Conservation (phyloP, 2,888 invertebrate genomes). For the Sycophila texana region DNA sequence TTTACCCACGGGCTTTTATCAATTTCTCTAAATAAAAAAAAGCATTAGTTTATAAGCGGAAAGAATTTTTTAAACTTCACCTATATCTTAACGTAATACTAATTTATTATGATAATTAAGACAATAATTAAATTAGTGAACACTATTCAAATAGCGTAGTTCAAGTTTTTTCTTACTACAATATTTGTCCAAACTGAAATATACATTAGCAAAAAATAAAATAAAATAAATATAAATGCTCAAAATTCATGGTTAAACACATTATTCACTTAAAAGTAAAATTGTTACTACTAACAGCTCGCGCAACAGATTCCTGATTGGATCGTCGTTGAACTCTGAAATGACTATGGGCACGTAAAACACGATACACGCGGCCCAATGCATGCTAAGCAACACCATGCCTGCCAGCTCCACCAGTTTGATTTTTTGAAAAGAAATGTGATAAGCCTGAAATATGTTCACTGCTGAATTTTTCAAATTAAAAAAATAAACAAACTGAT, state of each 20-base stretch:
- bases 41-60: not conserved
- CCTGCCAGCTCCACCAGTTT: slow-evolving; percentile 64
- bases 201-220: not conserved
- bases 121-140: no score
- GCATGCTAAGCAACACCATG: slow-evolving; percentile 62
- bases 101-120: no score
- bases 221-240: not conserved
- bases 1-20: slow-evolving; percentile 65
- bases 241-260: not conserved
- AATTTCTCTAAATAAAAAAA: not conserved
- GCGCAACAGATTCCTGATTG: not conserved
- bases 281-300: slow-evolving; percentile 11
- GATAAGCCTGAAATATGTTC: slow-evolving; percentile 63
- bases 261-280: no score
- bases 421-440: slow-evolving; percentile 62
- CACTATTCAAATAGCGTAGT: no score
- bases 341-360: slow-evolving; percentile 66
- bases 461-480: not conserved
- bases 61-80: not conserved
- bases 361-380: slow-evolving; percentile 71
- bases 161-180: no score
- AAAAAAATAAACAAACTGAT: no score
- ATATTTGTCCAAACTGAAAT: no score
- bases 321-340: slow-evolving; percentile 7
- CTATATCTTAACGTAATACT: not conserved